Evolutionary conservation across 64 coral and sea anemone genomes (phyloP).

Genomic region (Stichodactyla helianthus): DNA sequence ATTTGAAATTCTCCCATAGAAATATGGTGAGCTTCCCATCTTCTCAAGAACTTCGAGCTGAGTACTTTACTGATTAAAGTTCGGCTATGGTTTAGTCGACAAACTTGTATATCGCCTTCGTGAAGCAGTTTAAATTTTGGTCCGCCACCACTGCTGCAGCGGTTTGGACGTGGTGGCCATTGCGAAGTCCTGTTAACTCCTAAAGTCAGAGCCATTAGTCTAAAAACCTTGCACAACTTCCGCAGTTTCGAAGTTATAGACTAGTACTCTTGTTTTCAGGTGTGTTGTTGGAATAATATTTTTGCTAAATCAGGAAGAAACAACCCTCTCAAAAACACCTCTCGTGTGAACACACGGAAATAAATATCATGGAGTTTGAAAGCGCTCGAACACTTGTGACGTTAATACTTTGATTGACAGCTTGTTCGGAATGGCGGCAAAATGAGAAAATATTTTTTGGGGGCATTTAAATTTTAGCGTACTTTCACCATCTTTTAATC

Average conservation of each 20-base stretch:
- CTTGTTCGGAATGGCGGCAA: neutral
- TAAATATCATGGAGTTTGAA: neutral
- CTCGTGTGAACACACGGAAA: neutral
- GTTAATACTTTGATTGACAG: neutral
- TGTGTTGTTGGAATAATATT: neutral
- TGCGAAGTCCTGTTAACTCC: slow-evolving; percentile 55
- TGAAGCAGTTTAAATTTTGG: slow-evolving; percentile 98
- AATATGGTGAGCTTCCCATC: slow-evolving; percentile 96
- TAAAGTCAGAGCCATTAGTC: slow-evolving; percentile 60
- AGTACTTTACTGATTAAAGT: slow-evolving; percentile 98
- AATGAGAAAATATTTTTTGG: neutral
- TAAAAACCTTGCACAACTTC: neutral
- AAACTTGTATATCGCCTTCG: slow-evolving; percentile 99
- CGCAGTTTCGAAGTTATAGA: neutral
- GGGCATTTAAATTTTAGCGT: neutral
- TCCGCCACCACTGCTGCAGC: slow-evolving; percentile 77
- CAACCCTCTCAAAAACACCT: neutral
- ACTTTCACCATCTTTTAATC: neutral
- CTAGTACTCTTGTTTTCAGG: neutral
- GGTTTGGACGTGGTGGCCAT: slow-evolving; percentile 60
- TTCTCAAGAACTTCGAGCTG: slow-evolving; percentile 95
- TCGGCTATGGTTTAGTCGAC: slow-evolving; percentile 95
- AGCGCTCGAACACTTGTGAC: neutral
- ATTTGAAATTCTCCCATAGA: slow-evolving; percentile 97
- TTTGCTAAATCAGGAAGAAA: neutral